Evolutionary conservation across 2,888 invertebrate genomes (phyloP).

Genomic region (Microchrysa polita): DNA sequence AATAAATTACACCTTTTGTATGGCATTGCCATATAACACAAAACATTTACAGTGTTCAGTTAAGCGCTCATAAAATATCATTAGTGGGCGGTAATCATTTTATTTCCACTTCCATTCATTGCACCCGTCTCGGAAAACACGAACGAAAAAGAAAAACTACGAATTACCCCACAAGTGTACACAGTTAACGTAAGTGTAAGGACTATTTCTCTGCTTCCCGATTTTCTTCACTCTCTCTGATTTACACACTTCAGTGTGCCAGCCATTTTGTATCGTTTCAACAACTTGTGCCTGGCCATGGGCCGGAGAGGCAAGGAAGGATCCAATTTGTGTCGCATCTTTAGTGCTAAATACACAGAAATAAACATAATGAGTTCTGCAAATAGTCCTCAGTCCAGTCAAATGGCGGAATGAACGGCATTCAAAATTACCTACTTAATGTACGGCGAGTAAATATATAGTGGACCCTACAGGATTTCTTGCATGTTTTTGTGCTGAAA

Average conservation of each 20-base stretch:
- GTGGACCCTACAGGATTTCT: not conserved
- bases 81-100: constrained; percentile 26
- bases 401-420: constrained; percentile 21
- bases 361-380: constrained; percentile 48
- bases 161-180: not conserved
- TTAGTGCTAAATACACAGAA: constrained; percentile 49
- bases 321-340: constrained; percentile 48
- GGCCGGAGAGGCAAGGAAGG: constrained; percentile 1
- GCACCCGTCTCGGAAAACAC: not conserved
- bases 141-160: constrained; percentile 1
- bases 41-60: constrained; percentile 20
- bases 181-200: not conserved
- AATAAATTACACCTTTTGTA: constrained; percentile 8
- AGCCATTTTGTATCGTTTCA: not conserved
- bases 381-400: constrained; percentile 39
- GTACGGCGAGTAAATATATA: not conserved
- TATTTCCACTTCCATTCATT: constrained; percentile 3
- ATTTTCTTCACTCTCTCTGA: constrained; percentile 2
- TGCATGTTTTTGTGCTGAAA: not conserved
- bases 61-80: constrained; percentile 31
- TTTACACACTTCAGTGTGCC: not conserved
- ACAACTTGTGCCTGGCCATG: too few relatives aligned
- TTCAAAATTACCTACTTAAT: constrained; percentile 22
- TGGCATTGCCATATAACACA: constrained; percentile 15
- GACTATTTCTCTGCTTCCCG: too few relatives aligned